phyloP scores from a whole-genome alignment of 2,113 vertebrate species.

The Danionella cerebrum region DNA sequence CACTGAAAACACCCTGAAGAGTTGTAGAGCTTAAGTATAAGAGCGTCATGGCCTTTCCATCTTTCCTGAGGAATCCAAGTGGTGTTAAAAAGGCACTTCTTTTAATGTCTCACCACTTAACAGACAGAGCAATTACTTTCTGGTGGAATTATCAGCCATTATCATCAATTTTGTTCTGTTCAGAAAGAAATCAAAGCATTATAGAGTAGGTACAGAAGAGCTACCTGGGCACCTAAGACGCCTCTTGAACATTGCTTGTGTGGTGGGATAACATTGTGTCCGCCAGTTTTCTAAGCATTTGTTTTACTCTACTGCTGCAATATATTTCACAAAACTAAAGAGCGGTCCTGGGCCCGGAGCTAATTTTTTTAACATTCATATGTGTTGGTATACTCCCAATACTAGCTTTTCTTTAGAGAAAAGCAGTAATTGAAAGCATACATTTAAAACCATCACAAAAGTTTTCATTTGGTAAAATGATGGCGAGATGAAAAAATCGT shows the following conservation, averaged over 20 bases:
- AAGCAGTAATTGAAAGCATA: no score
- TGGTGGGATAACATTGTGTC: background rate
- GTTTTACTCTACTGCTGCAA: no score
- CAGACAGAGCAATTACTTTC: slow-evolving; percentile 10
- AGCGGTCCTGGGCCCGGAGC: no score
- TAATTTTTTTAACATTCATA: no score
- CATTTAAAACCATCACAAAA: no score
- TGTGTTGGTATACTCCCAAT: no score
- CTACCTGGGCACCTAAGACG: background rate
- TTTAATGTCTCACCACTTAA: background rate
- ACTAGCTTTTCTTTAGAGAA: no score
- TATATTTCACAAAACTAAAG: no score
- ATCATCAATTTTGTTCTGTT: background rate
- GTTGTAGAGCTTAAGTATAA: background rate
- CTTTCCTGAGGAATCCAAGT: background rate
- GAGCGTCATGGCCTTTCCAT: background rate
- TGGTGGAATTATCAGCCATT: background rate
- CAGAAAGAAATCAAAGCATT: background rate
- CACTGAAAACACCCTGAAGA: background rate
- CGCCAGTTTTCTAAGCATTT: background rate
- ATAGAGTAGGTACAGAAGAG: background rate
- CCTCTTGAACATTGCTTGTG: background rate
- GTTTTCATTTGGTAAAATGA: no score
- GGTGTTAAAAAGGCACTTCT: slow-evolving; percentile 12
- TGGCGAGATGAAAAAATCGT: no score